Conservation (phyloP, 1,140 invertebrate genomes). For the Ostrea denselamellosa region DNA sequence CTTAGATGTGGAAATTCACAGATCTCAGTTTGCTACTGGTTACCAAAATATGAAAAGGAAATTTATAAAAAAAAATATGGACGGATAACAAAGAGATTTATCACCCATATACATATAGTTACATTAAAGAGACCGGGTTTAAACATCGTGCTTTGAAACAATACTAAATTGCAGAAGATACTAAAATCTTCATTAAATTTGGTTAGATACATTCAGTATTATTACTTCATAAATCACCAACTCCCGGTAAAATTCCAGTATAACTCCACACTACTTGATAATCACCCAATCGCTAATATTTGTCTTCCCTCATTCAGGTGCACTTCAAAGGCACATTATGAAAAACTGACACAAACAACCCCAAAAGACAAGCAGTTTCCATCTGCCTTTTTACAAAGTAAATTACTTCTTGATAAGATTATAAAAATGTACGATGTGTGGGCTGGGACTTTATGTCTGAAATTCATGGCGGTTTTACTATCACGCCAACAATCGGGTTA, state of each 20-base stretch:
- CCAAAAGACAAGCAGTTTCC: neutral
- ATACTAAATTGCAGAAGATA: neutral
- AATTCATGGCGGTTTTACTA: neutral
- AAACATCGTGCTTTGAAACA: neutral
- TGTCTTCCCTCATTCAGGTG: neutral
- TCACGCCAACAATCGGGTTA: neutral
- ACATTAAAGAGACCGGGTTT: neutral
- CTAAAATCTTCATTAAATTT: neutral
- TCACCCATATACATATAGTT: neutral
- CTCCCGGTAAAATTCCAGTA: neutral
- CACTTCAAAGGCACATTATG: slow-evolving; percentile 18
- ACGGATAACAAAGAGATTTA: neutral
- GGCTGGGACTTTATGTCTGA: neutral
- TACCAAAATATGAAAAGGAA: neutral
- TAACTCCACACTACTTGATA: neutral
- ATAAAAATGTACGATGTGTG: neutral
- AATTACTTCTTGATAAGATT: neutral
- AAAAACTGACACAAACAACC: neutral
- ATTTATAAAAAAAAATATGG: neutral
- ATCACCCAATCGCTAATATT: neutral
- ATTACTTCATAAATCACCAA: neutral
- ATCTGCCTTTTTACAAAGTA: neutral
- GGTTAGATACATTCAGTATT: neutral
- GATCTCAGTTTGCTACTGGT: too few relatives aligned
- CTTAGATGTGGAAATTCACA: too few relatives aligned